Conservation (phyloP, 2,888 invertebrate species). For the Dynastes tityus region DNA sequence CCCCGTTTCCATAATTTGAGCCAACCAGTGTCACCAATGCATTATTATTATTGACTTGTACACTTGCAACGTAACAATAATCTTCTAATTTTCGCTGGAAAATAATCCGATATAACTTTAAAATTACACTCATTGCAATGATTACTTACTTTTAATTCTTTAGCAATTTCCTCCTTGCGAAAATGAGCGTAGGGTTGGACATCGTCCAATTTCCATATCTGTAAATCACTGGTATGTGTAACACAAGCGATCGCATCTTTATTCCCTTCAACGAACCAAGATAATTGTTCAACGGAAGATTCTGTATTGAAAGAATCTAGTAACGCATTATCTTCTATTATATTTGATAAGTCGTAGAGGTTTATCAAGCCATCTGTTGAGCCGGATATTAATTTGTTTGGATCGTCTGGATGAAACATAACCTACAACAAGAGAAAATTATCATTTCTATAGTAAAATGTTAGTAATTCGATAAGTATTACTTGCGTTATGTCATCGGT, state of each 20-base stretch:
- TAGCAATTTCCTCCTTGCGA: conserved; percentile 75
- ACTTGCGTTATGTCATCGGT: conserved; percentile 86
- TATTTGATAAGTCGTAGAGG: conserved; percentile 83
- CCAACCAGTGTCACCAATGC: conserved; percentile 78
- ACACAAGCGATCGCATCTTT: conserved; percentile 76
- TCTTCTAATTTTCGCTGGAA: conserved; percentile 75
- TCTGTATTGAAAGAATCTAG: conserved; percentile 84
- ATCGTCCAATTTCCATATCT: conserved; percentile 78
- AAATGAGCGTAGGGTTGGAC: conserved; percentile 76
- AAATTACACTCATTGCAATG: conserved; percentile 1
- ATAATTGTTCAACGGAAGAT: conserved; percentile 80
- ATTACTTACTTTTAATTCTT: conserved; percentile 73
- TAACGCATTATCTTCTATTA: conserved; percentile 86
- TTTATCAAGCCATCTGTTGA: conserved; percentile 91
- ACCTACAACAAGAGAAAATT: conserved; percentile 69
- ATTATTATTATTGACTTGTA: conserved; percentile 72
- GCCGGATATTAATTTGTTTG: conserved; percentile 81
- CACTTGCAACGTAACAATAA: conserved; percentile 78
- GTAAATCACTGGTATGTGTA: conserved; percentile 81
- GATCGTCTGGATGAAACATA: conserved; percentile 80
- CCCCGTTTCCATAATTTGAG: conserved; percentile 77
- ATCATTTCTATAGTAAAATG: neutral
- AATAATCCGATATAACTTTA: conserved; percentile 28
- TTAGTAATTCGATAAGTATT: conserved; percentile 20
- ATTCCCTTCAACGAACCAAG: conserved; percentile 72